Evolutionary conservation across 2,888 invertebrate species (phyloP), one percentile per base, ranked within the genome.

Genomic region (Hyalella azteca): DNA sequence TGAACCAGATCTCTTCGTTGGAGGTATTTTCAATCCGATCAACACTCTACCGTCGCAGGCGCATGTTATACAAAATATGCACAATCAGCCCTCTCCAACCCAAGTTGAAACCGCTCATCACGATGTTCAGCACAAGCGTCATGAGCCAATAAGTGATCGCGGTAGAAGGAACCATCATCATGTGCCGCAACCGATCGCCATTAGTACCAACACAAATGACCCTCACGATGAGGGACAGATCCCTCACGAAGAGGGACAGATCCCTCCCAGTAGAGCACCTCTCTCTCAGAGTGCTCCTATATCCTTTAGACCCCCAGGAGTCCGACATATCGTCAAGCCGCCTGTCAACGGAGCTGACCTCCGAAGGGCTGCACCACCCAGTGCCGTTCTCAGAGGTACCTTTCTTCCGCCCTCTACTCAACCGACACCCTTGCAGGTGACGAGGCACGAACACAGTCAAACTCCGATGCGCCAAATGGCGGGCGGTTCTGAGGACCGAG

Each of bases 241-340:
- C n/a, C n/a, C n/a, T n/a, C n/a, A n/a, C n/a, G n/a, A n/a, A n/a
- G n/a, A n/a, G n/a, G n/a, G n/a, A n/a, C n/a, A n/a, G n/a, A n/a
- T n/a, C n/a, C 26, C 26, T 7, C 54, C 29, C 54, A 54, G 54
- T 66, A 22, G 36, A 1, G 13, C 66, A 5, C 36, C 19, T 2
- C 22, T 66, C 11, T 66, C 66, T 7, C 66, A 66, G 19, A 66
- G 36, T 7, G 66, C 66, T 7, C 66, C 66, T 22, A 66, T 66
- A 36, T 36, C 66, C 5, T 36, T 66, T 32, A 5, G 66, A 1
- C 66, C 32, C 11, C 66, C 32, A 29, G 66, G 66, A 1, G 66
- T 66, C 5, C 66, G 66, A 2, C 66, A 66, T 36, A 9, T 66
- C 15, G 66, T 66, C 19, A 66, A 29, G 29, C 66, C 66, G 1